Evolutionary conservation across 2,797 vertebrate genomes (phyloP), one percentile per base, ranked within the genome.

Genomic region (Acridotheres tristis): DNA sequence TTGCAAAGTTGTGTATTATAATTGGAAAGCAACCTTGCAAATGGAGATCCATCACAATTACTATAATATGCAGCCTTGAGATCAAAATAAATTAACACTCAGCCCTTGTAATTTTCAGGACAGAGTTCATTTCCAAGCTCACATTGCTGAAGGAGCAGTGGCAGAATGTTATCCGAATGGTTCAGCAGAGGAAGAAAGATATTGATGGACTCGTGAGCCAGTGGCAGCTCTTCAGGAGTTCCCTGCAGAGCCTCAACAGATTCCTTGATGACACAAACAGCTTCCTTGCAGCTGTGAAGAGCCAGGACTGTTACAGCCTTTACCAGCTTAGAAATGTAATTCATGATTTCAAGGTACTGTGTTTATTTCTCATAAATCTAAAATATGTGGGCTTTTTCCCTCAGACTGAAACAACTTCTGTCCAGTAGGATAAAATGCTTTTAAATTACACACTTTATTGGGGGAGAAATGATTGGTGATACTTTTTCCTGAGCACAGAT

Each of bases 71-170:
- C 42, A 66, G 15, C 47, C 76, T 47, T 38, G 42, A 42, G 36
- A 55, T 87, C 12, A 73, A 71, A 67, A 58, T 57, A 8, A 45
- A 58, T 92, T 89, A 72, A 95, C 26, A 5, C 30, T 45, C 20
- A 79, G 36, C 32, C 16, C 89, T 85, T 92, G 16, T 59, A 54
- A 69, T 89, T 69, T 88, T 55, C 95, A 99, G 99, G 95, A 98
- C 97, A 5, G 98, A 98, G 93, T 98, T 99, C 87, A 94, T 99
- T 96, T 97, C 98, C 65, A 99, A 98, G 95, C 97, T 99, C 76
- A 97, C 98, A 0, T 87, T 98, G 95, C 97, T 99, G 91, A 97
- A 98, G 34, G 98, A 98, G 91, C 98, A 98, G 91, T 99, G 99
- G 99, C 98, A 98, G 94, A 98, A 97, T 1, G 98, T 98, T 0